phyloP scores from a whole-genome alignment of 2,797 vertebrate species.

The Dallia pectoralis region DNA sequence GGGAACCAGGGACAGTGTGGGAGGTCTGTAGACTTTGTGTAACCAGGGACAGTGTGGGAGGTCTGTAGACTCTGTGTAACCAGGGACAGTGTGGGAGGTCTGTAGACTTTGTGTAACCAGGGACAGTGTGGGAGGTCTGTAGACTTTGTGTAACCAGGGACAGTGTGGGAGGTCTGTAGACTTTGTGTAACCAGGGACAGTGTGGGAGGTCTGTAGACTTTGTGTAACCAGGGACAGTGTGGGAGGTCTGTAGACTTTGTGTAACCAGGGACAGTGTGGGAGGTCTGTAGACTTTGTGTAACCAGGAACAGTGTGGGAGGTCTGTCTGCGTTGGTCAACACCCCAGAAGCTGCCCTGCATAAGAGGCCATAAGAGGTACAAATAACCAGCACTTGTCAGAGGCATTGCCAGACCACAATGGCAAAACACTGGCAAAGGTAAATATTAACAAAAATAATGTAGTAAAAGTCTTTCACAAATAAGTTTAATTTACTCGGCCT shows the following conservation, averaged over 20 bases:
- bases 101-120: no score
- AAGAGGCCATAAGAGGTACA: neutral
- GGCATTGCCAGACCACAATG: neutral
- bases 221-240: neutral
- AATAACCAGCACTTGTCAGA: neutral
- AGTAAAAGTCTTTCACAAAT: neutral
- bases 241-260: no score
- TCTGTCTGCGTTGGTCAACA: neutral
- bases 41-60: no score
- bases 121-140: neutral
- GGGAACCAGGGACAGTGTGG: neutral
- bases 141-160: neutral
- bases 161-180: no score
- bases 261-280: no score
- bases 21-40: no score
- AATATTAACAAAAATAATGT: neutral
- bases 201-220: neutral
- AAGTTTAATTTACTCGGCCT: neutral
- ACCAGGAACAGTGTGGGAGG: neutral
- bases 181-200: no score
- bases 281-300: no score
- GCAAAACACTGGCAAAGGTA: neutral
- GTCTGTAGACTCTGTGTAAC: neutral
- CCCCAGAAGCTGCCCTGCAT: slow-evolving; percentile 2
- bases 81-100: neutral